Conservation (phyloP, 2,888 invertebrate species). For the Drosophila dives region DNA sequence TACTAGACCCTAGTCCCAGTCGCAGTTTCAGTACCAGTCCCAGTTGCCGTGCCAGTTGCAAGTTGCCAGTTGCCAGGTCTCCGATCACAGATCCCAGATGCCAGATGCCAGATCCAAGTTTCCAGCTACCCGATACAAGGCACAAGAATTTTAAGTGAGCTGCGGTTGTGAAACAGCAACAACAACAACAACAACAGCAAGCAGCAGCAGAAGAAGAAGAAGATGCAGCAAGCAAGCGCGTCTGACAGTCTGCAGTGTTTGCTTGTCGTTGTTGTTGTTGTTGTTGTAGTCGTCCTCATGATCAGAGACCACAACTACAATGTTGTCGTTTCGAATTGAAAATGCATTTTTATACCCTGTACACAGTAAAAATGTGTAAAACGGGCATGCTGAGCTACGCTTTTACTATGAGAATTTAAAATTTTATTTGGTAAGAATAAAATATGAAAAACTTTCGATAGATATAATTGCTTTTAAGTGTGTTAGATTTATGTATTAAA, state of each 20-base stretch:
- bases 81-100: conserved; percentile 15
- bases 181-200: conserved; percentile 1
- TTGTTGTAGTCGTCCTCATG: conserved; percentile 31
- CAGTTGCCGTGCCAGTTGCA: conserved; percentile 2
- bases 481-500: background rate
- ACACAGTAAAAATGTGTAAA: background rate
- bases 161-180: conserved; percentile 29
- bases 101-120: conserved; percentile 9
- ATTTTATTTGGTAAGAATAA: background rate
- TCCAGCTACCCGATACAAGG: conserved; percentile 63
- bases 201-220: background rate
- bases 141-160: conserved; percentile 80
- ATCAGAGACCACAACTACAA: conserved; percentile 45
- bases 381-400: background rate
- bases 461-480: background rate
- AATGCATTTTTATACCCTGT: conserved; percentile 70
- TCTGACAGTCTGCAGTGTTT: conserved; percentile 70
- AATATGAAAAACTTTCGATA: background rate
- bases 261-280: conserved; percentile 36
- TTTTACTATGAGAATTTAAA: background rate
- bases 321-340: conserved; percentile 71
- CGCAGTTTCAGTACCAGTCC: background rate
- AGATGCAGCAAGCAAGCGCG: conserved; percentile 45
- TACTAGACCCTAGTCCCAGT: conserved; percentile 3
- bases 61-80: conserved; percentile 14